Evolutionary conservation across 1,140 invertebrate species (phyloP).

Genomic region (Drosophila trapezifrons): DNA sequence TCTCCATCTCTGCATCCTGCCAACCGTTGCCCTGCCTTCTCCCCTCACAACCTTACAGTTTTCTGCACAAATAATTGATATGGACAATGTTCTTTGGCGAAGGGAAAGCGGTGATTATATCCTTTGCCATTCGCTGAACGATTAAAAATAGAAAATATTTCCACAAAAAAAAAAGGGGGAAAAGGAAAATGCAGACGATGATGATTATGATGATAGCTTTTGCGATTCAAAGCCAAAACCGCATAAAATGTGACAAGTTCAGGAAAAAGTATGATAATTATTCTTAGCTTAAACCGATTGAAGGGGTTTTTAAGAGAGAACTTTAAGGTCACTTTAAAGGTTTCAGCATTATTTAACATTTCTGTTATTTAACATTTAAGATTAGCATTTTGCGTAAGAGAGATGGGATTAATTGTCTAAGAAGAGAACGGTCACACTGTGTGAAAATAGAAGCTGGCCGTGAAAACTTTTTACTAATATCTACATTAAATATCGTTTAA

Average conservation of each 20-base stretch:
- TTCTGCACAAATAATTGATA: slow-evolving; percentile 58
- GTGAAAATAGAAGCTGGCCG: too few species aligned
- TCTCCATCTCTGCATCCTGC: background rate
- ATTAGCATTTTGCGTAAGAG: too few species aligned
- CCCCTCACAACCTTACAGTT: too few species aligned
- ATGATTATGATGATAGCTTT: background rate
- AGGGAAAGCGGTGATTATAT: slow-evolving; percentile 19
- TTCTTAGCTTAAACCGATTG: background rate
- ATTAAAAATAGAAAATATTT: slow-evolving; percentile 38
- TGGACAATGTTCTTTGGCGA: slow-evolving; percentile 36
- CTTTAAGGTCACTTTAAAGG: too few species aligned
- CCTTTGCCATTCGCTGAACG: slow-evolving; percentile 15
- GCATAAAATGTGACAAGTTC: background rate
- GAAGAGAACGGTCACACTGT: too few species aligned
- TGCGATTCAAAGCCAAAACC: background rate
- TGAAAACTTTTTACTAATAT: too few species aligned
- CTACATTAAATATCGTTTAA: too few species aligned
- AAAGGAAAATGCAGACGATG: slow-evolving; percentile 1
- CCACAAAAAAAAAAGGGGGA: background rate
- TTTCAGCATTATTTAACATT: too few species aligned
- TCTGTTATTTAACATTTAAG: too few species aligned
- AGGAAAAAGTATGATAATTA: background rate
- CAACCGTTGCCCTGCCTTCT: background rate
- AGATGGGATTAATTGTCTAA: too few species aligned
- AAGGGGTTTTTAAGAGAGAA: background rate